A percentile compares a stretch with the other conserved stretches of the same genome.
These are phyloP conservation scores for Mesembrinibis cayennensis DNA, from an alignment of 2,113 vertebrate genomes.

Conservation along the genomic window DNA sequence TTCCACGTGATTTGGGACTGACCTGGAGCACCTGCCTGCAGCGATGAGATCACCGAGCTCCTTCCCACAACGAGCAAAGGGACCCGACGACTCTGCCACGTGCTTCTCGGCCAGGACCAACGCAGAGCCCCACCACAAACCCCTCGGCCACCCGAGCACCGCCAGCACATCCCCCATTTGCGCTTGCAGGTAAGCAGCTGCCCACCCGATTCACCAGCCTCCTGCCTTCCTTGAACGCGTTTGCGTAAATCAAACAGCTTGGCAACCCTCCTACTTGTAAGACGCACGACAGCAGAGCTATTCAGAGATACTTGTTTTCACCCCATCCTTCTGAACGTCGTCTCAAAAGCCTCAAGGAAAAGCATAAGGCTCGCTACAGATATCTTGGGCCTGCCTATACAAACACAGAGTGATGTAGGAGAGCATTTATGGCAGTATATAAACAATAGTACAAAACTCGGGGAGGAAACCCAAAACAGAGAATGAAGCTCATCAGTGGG, in stretches of 20 bases:
- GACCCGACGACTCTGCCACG: accelerated
- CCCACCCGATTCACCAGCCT: background rate
- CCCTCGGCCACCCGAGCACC: background rate
- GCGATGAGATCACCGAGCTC: background rate
- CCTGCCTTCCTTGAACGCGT: background rate
- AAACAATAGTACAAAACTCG: background rate
- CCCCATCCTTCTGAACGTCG: background rate
- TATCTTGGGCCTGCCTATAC: background rate
- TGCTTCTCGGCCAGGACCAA: background rate
- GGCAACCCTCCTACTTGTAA: background rate
- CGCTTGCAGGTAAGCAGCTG: background rate
- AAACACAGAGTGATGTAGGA: background rate
- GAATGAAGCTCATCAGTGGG: background rate
- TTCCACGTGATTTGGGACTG: background rate
- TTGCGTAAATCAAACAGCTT: background rate
- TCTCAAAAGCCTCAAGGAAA: background rate
- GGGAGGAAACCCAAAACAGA: background rate
- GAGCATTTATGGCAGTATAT: background rate
- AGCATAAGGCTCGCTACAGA: background rate
- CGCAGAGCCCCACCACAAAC: accelerated
- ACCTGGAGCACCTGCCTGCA: background rate
- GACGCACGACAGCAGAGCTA: background rate
- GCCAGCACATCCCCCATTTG: background rate
- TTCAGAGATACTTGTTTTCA: background rate
- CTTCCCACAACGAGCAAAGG: background rate